Percentiles rank a stretch among this genome's conserved stretches.
phyloP scores from a whole-genome alignment of 1,140 invertebrate genomes.

The Drosophila pachea region DNA sequence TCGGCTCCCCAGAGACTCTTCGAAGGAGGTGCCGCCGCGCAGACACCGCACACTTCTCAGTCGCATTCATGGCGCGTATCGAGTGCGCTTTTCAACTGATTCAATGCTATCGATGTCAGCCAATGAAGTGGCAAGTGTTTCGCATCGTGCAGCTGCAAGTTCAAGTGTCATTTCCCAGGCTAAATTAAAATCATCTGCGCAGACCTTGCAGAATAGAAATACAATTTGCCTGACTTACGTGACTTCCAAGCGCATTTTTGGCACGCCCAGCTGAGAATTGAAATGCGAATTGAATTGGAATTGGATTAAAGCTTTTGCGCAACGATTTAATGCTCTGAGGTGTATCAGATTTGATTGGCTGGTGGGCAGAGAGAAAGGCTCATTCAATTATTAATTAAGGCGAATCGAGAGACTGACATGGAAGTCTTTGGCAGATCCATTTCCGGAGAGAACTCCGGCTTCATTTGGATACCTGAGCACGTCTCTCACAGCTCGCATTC shows the following conservation, averaged over 20 bases:
- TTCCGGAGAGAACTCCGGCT: too few relatives aligned
- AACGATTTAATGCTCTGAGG: too few relatives aligned
- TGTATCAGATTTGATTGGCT: too few relatives aligned
- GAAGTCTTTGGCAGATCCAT: too few relatives aligned
- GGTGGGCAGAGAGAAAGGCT: too few relatives aligned
- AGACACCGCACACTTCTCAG: background rate
- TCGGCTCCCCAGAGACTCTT: constrained; percentile 18
- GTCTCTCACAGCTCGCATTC: background rate
- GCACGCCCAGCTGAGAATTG: background rate
- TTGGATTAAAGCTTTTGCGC: background rate
- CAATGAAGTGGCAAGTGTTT: constrained; percentile 46
- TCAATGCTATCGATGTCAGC: constrained; percentile 66
- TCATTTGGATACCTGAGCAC: too few relatives aligned
- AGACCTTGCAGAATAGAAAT: constrained; percentile 16
- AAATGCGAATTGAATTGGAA: background rate
- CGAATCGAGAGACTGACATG: too few relatives aligned
- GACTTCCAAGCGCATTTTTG: constrained; percentile 40
- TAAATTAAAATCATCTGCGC: constrained; percentile 15
- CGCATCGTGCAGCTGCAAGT: constrained; percentile 39
- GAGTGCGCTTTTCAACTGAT: constrained; percentile 31
- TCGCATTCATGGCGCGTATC: background rate
- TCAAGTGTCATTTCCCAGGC: constrained; percentile 52
- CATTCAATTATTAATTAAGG: too few relatives aligned
- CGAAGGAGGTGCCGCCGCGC: constrained; percentile 5
- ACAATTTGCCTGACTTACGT: constrained; percentile 58